phyloP scores from a whole-genome alignment of 2,113 vertebrate species.

The Hemiprocne comata region DNA sequence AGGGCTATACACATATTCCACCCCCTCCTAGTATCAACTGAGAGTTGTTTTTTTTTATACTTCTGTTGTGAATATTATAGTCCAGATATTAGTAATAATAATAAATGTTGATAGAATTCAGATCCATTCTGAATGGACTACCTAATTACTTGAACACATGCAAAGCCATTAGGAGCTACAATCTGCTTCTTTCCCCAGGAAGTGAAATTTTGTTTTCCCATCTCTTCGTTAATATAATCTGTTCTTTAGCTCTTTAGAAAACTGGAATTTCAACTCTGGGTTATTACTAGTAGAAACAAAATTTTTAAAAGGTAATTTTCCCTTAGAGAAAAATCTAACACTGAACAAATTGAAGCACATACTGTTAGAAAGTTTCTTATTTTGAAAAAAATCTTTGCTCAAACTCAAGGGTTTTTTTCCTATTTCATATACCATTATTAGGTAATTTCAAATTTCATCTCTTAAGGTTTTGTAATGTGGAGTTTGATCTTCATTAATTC shows the following conservation, averaged over 20 bases:
- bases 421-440: not conserved
- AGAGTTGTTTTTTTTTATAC: not conserved
- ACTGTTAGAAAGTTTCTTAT: not conserved
- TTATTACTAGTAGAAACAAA: not conserved
- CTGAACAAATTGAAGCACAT: not conserved
- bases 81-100: not conserved
- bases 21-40: not conserved
- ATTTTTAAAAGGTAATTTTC: not conserved
- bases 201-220: not conserved
- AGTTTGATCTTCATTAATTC: not conserved
- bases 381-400: not conserved
- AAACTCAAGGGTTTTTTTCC: not conserved
- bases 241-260: not conserved
- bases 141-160: conserved; percentile 12
- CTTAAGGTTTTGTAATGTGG: not conserved
- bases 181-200: not conserved
- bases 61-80: not conserved
- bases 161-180: not conserved
- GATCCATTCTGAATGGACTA: not conserved
- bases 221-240: not conserved
- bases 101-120: not conserved
- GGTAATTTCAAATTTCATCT: not conserved
- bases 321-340: not conserved
- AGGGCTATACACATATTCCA: not conserved
- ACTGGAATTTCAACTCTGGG: not conserved